Percentiles rank a stretch among this genome's conserved stretches.
Conservation (phyloP, 2,888 invertebrate genomes). For the Drosophila glabriapex region DNA sequence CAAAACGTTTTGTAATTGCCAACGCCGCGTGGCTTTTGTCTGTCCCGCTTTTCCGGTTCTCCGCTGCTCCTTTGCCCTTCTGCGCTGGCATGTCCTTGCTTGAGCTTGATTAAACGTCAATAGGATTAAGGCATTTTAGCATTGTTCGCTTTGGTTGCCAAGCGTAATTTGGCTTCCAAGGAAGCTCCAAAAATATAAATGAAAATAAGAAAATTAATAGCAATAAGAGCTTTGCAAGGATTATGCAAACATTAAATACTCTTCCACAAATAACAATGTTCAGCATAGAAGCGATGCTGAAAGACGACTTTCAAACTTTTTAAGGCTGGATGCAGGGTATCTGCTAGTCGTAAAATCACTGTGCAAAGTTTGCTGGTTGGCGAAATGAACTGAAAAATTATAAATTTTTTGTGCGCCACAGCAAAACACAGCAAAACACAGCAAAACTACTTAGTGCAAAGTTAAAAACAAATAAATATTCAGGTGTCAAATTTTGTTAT, state of each 20-base stretch:
- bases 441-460: background rate
- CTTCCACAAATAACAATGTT: background rate
- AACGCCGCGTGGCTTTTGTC: conserved; percentile 40
- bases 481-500: background rate
- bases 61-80: background rate
- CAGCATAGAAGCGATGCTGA: background rate
- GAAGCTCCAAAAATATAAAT: conserved; percentile 47
- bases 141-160: conserved; percentile 40
- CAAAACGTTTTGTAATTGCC: conserved; percentile 67
- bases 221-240: background rate
- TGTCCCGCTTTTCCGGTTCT: conserved; percentile 6
- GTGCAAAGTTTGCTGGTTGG: background rate
- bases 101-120: conserved; percentile 75
- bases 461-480: background rate
- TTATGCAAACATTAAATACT: conserved; percentile 3
- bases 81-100: conserved; percentile 9
- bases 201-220: conserved; percentile 37
- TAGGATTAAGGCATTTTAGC: conserved; percentile 74
- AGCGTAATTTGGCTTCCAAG: conserved; percentile 54
- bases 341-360: background rate
- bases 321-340: background rate
- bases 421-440: background rate
- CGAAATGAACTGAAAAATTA: background rate
- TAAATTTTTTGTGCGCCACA: background rate
- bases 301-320: background rate